Evolutionary conservation across 2,113 vertebrate species (phyloP), one percentile per base, ranked within the genome.

Genomic region (Scytalopus superciliaris): DNA sequence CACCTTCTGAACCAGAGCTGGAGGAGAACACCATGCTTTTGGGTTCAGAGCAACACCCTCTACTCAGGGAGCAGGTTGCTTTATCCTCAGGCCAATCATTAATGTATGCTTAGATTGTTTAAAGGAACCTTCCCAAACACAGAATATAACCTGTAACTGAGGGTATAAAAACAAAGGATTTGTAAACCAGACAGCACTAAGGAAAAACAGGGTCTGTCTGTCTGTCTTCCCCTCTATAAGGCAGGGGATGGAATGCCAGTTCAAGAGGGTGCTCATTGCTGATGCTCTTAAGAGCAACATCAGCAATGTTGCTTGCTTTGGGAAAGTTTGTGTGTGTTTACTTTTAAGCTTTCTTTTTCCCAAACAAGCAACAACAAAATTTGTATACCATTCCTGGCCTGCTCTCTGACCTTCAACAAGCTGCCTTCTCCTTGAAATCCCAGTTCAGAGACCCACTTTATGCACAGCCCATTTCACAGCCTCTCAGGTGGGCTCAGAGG

Each of bases 1-100:
- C 59, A 30, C 62, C 24, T 44, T 84, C 53, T 0, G 0, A 60
- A 33, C 1, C 4, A 42, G 63, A 79, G 60, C 56, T 2, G 2
- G 31, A 72, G 28, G 17, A 87, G 14, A 76, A 74, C 7, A 1
- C 3, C 1, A 1, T 3, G 4, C 9, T 76, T 72, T 12, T 28
- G 22, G 33, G 52, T 40, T 73, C 77, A 73, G 66, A 79, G 53
- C 14, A 87, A 49, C 49, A 63, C 25, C 63, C 19, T 37, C 45
- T 35, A 1, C 56, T 47, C 24, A 22, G 4, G 18, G 18, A 85
- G 40, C 5, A 84, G 10, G 50, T 3, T 70, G 42, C 59, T 74
- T 73, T 85, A 67, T 42, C 69, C 64, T 84, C 55, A 35, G 17
- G 63, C 13, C 74, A 91, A 13, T 39, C 19, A 25, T 50, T 73